These are phyloP conservation scores for Sylvilagus bachmani DNA, from an alignment of 2,113 vertebrate species.

Conservation along the genomic window DNA sequence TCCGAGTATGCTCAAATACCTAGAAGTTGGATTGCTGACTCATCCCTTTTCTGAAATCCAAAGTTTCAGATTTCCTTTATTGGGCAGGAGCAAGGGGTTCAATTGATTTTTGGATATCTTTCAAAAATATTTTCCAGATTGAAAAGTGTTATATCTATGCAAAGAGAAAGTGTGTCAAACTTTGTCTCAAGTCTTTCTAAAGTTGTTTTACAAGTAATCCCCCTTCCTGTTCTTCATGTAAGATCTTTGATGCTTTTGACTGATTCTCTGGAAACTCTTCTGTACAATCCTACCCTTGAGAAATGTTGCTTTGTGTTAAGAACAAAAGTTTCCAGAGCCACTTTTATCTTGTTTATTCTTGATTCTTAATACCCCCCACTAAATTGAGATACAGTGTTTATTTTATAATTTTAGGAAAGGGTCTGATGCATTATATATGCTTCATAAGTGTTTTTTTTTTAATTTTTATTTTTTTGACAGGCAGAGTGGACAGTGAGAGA, in stretches of 20 bases:
- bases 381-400: neutral
- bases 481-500: no score
- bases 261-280: neutral
- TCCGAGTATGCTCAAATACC: neutral
- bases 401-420: neutral
- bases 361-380: neutral
- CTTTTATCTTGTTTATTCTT: neutral
- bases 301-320: constrained; percentile 43
- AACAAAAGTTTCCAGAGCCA: neutral
- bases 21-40: neutral
- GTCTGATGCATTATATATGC: neutral
- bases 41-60: neutral
- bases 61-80: neutral
- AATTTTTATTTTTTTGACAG: no score
- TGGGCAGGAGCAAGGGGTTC: neutral
- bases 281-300: neutral
- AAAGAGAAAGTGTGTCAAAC: constrained; percentile 3
- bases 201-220: neutral
- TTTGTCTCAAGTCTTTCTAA: neutral
- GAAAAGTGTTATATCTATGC: neutral
- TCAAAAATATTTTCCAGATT: neutral
- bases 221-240: neutral
- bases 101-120: neutral
- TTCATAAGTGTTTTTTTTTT: constrained; percentile 1
- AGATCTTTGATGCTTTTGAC: neutral